phyloP scores from a whole-genome alignment of 2,113 vertebrate species.

The Candoia aspera region DNA sequence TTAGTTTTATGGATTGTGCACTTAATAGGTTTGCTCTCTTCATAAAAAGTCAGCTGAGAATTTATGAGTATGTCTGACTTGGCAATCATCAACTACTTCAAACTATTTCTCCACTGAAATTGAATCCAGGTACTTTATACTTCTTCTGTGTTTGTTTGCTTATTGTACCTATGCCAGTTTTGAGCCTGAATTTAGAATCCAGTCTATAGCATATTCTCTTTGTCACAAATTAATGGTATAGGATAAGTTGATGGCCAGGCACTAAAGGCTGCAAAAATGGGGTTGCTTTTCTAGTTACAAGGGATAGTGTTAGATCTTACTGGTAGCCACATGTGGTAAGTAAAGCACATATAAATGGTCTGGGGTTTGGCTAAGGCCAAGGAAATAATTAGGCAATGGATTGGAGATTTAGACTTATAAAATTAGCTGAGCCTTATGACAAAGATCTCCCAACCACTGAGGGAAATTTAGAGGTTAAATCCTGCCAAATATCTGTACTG shows the following conservation, averaged over 20 bases:
- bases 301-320: background rate
- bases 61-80: conserved; percentile 1
- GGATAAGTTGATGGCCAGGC: background rate
- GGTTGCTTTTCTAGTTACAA: background rate
- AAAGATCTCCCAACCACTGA: background rate
- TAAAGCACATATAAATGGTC: background rate
- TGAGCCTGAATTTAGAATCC: background rate
- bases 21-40: conserved; percentile 37
- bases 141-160: background rate
- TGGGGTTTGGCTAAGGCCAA: background rate
- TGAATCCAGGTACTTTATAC: background rate
- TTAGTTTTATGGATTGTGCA: conserved; percentile 34
- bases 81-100: background rate
- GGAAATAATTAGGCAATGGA: background rate
- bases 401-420: background rate
- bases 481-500: background rate
- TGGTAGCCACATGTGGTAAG: background rate
- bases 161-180: background rate
- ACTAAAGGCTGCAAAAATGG: background rate
- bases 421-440: background rate
- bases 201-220: background rate
- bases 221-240: background rate
- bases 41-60: conserved; percentile 23
- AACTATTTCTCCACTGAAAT: background rate
- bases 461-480: background rate